Base-by-base conservation (phyloP, 2,888 invertebrate species). In the Agrochola macilenta region DNA sequence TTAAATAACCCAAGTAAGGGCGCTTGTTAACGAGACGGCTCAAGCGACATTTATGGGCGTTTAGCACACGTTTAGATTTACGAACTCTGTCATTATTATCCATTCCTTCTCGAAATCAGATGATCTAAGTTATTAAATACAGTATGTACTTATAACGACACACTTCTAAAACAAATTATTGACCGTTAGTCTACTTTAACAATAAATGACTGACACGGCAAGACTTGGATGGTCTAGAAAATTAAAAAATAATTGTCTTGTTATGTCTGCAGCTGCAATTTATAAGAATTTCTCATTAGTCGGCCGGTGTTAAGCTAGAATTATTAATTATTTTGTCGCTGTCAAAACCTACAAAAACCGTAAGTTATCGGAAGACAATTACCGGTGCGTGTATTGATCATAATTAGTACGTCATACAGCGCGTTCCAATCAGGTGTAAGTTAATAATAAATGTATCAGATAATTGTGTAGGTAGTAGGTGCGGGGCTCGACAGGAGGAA, bases 1-100 rank as follows among this genome's bases (percentile, higher is more conserved):
- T 95, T 93, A 95, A 96, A 96, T 95, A 94, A 95, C 94, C 95
- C 94, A 92, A 94, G 94, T 93, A 93, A 93, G 92, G 88, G 92
- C 90, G 92, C 92, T 93, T 93, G 93, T 93, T 95, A 95, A 94
- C 93, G 95, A 93, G 91, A 92, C 90, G 90, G 88, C 90, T 90
- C 89, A 87, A 91, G 89, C 85, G 91, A 91, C 91, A 90, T 89
- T 92, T 91, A 90, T 88, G 85, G 65, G 70, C 83, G 88, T 90
- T 90, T 91, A 88, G 84, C 85, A 84, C 86, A 86, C 76, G 76
- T 81, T 84, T 87, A 83, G 82, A 76, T 79, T 82, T 78, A 77
- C 57, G 72, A 64, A 72, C 66, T 69, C 61, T 72, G 65, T 66
- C 74, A 61, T 75, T 66, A 75, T 77, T 72, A 73, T 81, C 52